Conservation (phyloP, 1,140 invertebrate genomes). For the Portunus trituberculatus region DNA sequence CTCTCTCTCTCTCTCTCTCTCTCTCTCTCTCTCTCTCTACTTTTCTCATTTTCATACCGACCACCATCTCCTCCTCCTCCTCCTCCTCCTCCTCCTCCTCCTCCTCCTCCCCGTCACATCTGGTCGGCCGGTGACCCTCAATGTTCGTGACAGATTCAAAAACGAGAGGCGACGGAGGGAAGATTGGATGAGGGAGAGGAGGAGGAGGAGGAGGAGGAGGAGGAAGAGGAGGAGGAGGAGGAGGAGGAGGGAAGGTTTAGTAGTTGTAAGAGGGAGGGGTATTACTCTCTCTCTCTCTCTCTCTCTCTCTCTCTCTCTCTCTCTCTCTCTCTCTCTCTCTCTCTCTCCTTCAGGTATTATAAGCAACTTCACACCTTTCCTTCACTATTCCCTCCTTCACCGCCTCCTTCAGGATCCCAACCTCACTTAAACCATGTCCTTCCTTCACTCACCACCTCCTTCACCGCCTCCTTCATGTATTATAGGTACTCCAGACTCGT, state of each 20-base stretch:
- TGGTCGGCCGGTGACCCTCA: slow-evolving; percentile 33
- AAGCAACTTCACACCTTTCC: neutral
- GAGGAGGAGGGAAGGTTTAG: neutral
- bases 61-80: neutral
- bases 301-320: slow-evolving; percentile 49
- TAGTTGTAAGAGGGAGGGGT: no score
- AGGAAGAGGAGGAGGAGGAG: neutral
- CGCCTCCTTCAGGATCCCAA: neutral
- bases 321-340: neutral
- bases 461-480: no score
- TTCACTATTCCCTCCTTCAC: neutral
- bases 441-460: no score
- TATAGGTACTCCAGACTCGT: no score
- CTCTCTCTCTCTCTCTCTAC: slow-evolving; percentile 38
- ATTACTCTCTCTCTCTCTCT: neutral
- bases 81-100: neutral
- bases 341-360: no score
- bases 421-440: neutral
- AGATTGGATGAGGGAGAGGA: slow-evolving; percentile 57
- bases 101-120: slow-evolving; percentile 47
- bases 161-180: slow-evolving; percentile 40
- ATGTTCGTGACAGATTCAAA: slow-evolving; percentile 38
- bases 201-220: neutral
- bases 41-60: neutral
- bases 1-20: slow-evolving; percentile 49